Conservation (phyloP, 2,888 invertebrate species). For the Harpalus rubripes region DNA sequence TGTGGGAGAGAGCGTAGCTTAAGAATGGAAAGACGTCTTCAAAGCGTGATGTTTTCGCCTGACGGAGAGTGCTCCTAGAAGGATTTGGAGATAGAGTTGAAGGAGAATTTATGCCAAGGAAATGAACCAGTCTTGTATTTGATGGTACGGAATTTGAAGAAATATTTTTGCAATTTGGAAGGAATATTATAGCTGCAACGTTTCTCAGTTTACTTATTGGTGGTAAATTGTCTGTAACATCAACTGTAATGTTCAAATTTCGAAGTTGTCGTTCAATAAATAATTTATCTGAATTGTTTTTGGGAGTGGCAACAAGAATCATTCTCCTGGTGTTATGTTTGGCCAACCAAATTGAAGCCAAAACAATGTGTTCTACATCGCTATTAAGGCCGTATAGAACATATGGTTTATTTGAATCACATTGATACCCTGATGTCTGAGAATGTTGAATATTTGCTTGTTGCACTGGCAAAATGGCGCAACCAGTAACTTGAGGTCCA, state of each 20-base stretch:
- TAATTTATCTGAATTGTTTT: neutral
- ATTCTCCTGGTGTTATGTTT: neutral
- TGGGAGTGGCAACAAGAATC: neutral
- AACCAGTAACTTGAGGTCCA: slow-evolving; percentile 9
- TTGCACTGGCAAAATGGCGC: neutral
- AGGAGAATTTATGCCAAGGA: neutral
- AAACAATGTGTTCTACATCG: neutral
- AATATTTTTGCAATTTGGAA: neutral
- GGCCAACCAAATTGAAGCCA: neutral
- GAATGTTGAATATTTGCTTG: neutral
- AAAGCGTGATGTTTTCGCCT: neutral
- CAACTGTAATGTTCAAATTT: neutral
- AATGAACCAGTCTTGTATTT: neutral
- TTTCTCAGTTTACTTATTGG: neutral
- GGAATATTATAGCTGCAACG: neutral
- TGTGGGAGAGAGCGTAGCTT: neutral
- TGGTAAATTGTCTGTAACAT: neutral
- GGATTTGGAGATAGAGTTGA: neutral
- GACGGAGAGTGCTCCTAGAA: neutral
- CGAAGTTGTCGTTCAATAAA: neutral
- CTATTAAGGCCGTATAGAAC: neutral
- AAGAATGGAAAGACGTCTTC: slow-evolving; percentile 15
- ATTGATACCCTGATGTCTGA: neutral
- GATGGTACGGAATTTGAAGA: neutral
- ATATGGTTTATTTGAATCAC: neutral